These are phyloP conservation scores for Valencia hispanica DNA, from an alignment of 2,797 vertebrate species.

Conservation along the genomic window DNA sequence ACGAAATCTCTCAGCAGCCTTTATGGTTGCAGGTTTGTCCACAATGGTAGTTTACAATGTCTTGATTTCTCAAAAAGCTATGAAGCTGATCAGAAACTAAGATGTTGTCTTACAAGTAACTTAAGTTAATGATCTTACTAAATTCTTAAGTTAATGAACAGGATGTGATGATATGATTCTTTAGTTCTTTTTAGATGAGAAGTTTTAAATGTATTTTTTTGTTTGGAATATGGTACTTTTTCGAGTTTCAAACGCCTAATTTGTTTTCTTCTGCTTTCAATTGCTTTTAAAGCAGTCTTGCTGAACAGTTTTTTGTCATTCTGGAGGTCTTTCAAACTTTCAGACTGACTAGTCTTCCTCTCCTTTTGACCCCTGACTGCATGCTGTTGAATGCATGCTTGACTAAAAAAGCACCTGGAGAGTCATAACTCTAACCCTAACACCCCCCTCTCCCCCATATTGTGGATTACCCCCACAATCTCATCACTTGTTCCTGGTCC, in stretches of 20 bases:
- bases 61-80: conserved; percentile 2
- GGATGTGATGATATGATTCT: neutral
- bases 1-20: neutral
- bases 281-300: too few species aligned
- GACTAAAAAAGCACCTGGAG: too few species aligned
- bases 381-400: neutral
- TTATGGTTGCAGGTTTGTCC: neutral
- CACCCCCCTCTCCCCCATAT: too few species aligned
- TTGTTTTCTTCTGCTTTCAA: too few species aligned
- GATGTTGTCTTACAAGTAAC: neutral
- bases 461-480: too few species aligned
- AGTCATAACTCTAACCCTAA: too few species aligned
- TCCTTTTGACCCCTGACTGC: neutral
- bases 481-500: too few species aligned
- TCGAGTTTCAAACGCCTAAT: neutral
- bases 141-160: neutral
- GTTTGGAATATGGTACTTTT: neutral
- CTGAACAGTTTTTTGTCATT: too few species aligned
- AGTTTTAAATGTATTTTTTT: neutral
- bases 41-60: neutral
- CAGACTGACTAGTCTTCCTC: neutral
- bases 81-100: neutral
- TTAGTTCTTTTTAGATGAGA: neutral
- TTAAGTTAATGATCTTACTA: neutral
- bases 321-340: neutral